Conservation (phyloP, 2,888 invertebrate genomes). For the Colletes collaris region DNA sequence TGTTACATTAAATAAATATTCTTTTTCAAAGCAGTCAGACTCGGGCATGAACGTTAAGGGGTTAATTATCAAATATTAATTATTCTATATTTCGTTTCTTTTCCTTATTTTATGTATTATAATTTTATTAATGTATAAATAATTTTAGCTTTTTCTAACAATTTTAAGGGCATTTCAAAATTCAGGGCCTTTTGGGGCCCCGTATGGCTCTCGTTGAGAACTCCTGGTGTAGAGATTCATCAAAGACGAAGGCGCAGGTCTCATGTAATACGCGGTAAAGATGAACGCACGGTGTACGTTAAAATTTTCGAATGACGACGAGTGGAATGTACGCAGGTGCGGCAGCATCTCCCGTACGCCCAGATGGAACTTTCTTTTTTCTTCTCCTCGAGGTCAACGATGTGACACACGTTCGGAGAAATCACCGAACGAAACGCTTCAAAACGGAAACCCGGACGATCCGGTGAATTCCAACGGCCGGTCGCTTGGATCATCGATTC, state of each 20-base stretch:
- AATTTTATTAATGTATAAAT: too few species aligned
- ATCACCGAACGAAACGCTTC: slow-evolving; percentile 27
- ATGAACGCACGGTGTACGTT: slow-evolving; percentile 69
- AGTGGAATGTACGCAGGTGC: slow-evolving; percentile 81
- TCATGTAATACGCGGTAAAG: slow-evolving; percentile 70
- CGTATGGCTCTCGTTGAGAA: too few species aligned
- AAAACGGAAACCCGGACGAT: not conserved
- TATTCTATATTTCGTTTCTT: too few species aligned
- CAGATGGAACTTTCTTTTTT: slow-evolving; percentile 76
- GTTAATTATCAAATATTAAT: too few species aligned
- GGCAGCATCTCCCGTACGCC: slow-evolving; percentile 71
- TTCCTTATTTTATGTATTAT: too few species aligned
- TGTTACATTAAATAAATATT: too few species aligned
- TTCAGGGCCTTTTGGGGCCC: too few species aligned
- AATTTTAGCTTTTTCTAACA: too few species aligned
- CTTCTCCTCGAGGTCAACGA: slow-evolving; percentile 65
- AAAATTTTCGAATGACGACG: slow-evolving; percentile 78
- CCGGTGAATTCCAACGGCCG: not conserved
- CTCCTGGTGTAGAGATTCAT: slow-evolving; percentile 3
- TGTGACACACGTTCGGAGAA: slow-evolving; percentile 47
- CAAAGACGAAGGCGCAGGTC: slow-evolving; percentile 53
- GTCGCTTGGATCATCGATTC: slow-evolving; percentile 3
- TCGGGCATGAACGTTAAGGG: too few species aligned
- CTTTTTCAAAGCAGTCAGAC: too few species aligned
- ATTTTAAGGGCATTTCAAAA: too few species aligned